Conservation (phyloP, 2,113 vertebrate species). For the Pseudois nayaur region DNA sequence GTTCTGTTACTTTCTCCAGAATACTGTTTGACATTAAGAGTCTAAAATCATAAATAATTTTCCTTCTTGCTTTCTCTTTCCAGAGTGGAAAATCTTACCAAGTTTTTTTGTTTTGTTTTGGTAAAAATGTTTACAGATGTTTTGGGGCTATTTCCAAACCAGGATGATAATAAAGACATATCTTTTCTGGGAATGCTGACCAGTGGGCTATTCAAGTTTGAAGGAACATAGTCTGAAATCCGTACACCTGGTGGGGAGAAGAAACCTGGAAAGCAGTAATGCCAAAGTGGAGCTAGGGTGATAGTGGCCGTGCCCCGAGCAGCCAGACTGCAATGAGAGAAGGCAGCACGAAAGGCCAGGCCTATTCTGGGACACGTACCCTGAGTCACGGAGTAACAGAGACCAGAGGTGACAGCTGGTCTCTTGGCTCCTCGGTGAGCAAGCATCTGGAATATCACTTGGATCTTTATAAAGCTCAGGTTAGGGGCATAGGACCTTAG, state of each 20-base stretch:
- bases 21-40: background rate
- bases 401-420: slow-evolving; percentile 51
- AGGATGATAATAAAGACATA: background rate
- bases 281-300: background rate
- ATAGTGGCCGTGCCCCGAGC: background rate
- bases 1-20: background rate
- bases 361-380: slow-evolving; percentile 37
- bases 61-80: background rate
- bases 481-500: slow-evolving; percentile 6
- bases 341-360: slow-evolving; percentile 23
- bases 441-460: slow-evolving; percentile 45
- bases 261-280: slow-evolving; percentile 61
- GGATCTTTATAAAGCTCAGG: slow-evolving; percentile 4
- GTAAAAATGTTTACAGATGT: background rate
- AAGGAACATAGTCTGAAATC: background rate
- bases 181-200: background rate
- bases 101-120: background rate
- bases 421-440: slow-evolving; percentile 30
- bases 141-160: background rate
- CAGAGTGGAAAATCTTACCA: background rate
- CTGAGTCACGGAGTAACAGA: slow-evolving; percentile 27
- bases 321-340: slow-evolving; percentile 21
- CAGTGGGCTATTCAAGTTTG: background rate
- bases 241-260: background rate
- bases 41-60: background rate